Base-by-base conservation (phyloP, 2,888 invertebrate species). In the Leptinotarsa rubiginosa region DNA sequence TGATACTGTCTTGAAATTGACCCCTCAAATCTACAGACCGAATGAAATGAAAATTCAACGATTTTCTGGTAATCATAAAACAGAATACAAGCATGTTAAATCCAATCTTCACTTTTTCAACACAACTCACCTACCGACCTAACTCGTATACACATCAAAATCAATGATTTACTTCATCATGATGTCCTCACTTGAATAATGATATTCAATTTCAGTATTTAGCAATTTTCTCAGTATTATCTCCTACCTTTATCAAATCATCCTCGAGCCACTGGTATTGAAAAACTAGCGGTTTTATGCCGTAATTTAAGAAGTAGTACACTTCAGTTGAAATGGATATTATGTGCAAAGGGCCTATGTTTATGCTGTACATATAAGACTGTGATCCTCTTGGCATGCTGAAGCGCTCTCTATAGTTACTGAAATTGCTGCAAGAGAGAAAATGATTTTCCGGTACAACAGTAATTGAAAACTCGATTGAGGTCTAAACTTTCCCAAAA, bases 261-360 rank as follows among this genome's bases (percentile, higher is more conserved):
- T 91, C 87, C 80, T 93, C 91, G 4, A 98, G 90, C 98, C 98
- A 98, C 69, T 94, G 90, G 85, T 93, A 97, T 87, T 96, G 96
- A 79, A 92, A 91, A 15, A 93, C 90, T 49, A 96, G 88, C 77
- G 94, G 93, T 67, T 82, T 82, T 7, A 80, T 22, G 3, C 98
- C 98, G 85, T 95, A 98, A 82, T 96, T 90, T 54, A 95, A 89
- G 87, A 93, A 98, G 89, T 97, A 99, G 88, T 98, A 99, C 73
- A 95, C 94, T 89, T 99, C 99, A 0, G 98, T 97, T 75, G 96
- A 96, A 82, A 99, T 92, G 25, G 94, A 94, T 71, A 99, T 92
- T 83, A 99, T 94, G 88, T 97, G 97, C 18, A 96, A 92, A 0
- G 96, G 96, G 0, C 97, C 97, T 78, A 97, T 86, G 87, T 97